Evolutionary conservation across 2,888 invertebrate species (phyloP).

Genomic region (Sarcophaga caerulescens): DNA sequence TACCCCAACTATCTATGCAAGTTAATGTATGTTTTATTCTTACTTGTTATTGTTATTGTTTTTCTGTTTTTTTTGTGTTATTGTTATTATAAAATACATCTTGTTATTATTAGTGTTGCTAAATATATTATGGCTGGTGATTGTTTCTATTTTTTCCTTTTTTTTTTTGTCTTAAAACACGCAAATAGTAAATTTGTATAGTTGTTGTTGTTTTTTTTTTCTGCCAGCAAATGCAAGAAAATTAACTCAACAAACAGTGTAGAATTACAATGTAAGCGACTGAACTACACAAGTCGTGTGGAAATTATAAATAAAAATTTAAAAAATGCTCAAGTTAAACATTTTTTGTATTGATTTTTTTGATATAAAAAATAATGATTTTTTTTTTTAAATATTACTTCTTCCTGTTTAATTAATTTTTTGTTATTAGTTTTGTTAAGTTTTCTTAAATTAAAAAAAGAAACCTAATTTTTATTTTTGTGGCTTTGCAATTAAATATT

Average conservation of each 20-base stretch:
- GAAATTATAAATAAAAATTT: background rate
- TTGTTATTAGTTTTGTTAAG: too few relatives aligned
- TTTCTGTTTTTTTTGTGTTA: too few relatives aligned
- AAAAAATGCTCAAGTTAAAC: background rate
- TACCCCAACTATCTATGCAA: background rate
- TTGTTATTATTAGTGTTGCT: background rate
- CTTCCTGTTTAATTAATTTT: background rate
- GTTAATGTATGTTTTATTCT: background rate
- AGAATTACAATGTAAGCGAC: background rate
- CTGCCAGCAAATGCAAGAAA: background rate
- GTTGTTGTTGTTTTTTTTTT: background rate
- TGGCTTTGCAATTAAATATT: too few relatives aligned
- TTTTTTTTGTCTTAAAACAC: background rate
- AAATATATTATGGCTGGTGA: background rate
- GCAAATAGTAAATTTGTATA: background rate
- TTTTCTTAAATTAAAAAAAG: too few relatives aligned
- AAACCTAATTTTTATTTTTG: too few relatives aligned
- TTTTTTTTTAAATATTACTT: background rate
- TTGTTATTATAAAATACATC: background rate
- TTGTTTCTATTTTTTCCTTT: background rate
- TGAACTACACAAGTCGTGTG: background rate
- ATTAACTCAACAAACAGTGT: background rate
- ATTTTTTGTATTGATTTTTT: background rate
- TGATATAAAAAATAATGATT: background rate
- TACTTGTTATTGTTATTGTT: background rate